A percentile compares a stretch with the other conserved stretches of the same genome.
phyloP scores from a whole-genome alignment of 2,888 invertebrate genomes.

The Aradus depressus region DNA sequence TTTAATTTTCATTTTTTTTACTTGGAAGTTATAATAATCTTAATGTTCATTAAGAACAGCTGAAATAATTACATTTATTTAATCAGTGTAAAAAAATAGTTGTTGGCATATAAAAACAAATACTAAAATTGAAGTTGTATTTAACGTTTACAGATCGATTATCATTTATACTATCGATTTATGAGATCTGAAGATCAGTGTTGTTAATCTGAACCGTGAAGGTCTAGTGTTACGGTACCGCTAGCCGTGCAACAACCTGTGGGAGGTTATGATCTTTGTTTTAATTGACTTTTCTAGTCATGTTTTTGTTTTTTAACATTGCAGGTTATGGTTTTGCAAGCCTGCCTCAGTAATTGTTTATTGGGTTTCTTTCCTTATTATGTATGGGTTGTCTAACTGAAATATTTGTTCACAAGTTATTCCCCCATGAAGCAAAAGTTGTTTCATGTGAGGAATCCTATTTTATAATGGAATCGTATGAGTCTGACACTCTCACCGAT shows the following conservation, averaged over 20 bases:
- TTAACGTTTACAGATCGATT: too few species aligned
- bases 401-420: slow-evolving; percentile 1
- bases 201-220: too few species aligned
- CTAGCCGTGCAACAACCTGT: slow-evolving; percentile 15
- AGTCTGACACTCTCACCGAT: slow-evolving; percentile 21
- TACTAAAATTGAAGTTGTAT: too few species aligned
- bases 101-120: too few species aligned
- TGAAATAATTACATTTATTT: too few species aligned
- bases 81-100: too few species aligned
- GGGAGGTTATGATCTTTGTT: slow-evolving; percentile 11
- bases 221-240: too few species aligned
- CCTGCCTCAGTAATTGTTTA: not conserved
- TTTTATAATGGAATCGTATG: slow-evolving; percentile 22
- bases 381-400: slow-evolving; percentile 10
- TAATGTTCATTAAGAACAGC: too few species aligned
- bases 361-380: slow-evolving; percentile 1
- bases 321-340: not conserved
- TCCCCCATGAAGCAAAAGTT: slow-evolving; percentile 17
- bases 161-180: too few species aligned
- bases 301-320: slow-evolving; percentile 7
- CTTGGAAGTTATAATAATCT: too few species aligned
- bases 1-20: too few species aligned
- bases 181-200: too few species aligned
- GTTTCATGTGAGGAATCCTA: slow-evolving; percentile 11
- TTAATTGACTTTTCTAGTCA: slow-evolving; percentile 4